Conservation (phyloP, 2,797 vertebrate species). For the Gadopsis marmoratus region DNA sequence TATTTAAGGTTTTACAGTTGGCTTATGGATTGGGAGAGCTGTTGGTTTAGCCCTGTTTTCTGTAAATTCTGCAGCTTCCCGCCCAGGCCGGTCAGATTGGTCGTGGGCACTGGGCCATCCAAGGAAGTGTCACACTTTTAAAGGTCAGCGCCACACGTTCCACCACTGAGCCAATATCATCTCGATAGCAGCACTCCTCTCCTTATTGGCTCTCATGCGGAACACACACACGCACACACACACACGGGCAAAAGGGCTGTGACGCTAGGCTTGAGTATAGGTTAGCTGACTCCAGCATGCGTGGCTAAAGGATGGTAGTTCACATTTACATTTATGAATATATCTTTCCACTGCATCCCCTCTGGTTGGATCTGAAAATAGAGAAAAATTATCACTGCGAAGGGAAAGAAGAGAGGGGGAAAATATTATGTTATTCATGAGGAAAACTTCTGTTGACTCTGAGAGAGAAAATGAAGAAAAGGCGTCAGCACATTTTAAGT, state of each 20-base stretch:
- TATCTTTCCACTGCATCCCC: slow-evolving; percentile 75
- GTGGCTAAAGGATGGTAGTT: slow-evolving; percentile 71
- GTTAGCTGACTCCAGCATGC: slow-evolving; percentile 61
- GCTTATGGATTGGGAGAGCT: slow-evolving; percentile 55
- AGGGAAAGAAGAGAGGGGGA: slow-evolving; percentile 33
- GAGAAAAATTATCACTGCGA: slow-evolving; percentile 74
- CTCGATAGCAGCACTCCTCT: slow-evolving; percentile 64
- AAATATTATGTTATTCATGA: slow-evolving; percentile 83
- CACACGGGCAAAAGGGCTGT: slow-evolving; percentile 64
- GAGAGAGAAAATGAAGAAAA: slow-evolving; percentile 58
- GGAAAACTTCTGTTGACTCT: slow-evolving; percentile 85
- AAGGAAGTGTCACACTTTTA: slow-evolving; percentile 78
- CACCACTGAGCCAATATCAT: slow-evolving; percentile 74
- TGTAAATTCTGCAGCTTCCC: slow-evolving; percentile 55
- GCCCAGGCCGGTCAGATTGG: slow-evolving; percentile 57
- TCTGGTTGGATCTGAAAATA: slow-evolving; percentile 81
- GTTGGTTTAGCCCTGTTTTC: slow-evolving; percentile 52
- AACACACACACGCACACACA: slow-evolving; percentile 57
- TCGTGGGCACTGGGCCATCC: slow-evolving; percentile 79
- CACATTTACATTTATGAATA: slow-evolving; percentile 87
- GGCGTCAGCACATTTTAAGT: slow-evolving; percentile 84
- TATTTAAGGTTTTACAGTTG: slow-evolving; percentile 35
- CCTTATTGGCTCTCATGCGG: slow-evolving; percentile 71
- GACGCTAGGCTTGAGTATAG: slow-evolving; percentile 51
- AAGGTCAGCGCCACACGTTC: slow-evolving; percentile 82